These are phyloP conservation scores for Gymnoscelis rufifasciata DNA, from an alignment of 2,888 invertebrate genomes.

Conservation along the genomic window DNA sequence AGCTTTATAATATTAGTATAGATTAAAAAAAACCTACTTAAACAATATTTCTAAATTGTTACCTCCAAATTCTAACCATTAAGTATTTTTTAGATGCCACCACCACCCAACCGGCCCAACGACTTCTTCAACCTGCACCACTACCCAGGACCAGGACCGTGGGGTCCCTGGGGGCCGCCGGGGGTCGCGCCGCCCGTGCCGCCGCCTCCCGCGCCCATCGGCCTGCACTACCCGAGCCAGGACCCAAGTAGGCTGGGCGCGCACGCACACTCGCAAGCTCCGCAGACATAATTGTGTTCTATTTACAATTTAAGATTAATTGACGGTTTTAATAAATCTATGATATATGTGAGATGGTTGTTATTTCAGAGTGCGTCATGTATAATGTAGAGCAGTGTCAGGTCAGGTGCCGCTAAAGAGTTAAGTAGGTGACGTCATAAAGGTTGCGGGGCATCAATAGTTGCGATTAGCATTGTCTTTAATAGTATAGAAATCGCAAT, in stretches of 20 bases:
- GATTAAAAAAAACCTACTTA: too few species aligned
- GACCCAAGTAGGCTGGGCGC: conserved; percentile 96
- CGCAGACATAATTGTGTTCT: conserved; percentile 4
- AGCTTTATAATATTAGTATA: too few species aligned
- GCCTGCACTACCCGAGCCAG: conserved; percentile 96
- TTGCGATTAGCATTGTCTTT: too few species aligned
- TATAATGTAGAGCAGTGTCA: too few species aligned
- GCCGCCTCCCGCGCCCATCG: conserved; percentile 76
- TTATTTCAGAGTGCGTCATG: too few species aligned
- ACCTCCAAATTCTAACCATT: too few species aligned
- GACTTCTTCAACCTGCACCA: conserved; percentile 81
- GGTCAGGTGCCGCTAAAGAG: too few species aligned
- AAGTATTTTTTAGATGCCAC: conserved; percentile 66
- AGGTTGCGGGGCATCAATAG: too few species aligned
- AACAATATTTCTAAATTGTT: too few species aligned
- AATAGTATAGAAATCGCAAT: too few species aligned
- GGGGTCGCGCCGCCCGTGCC: conserved; percentile 34
- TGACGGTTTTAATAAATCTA: conserved; percentile 13
- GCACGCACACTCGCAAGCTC: conserved; percentile 58
- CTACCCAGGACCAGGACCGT: conserved; percentile 46
- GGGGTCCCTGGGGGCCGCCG: conserved; percentile 43
- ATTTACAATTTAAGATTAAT: conserved; percentile 3
- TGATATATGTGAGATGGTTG: too few species aligned
- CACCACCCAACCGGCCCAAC: conserved; percentile 76
- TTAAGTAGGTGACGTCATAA: too few species aligned